These are phyloP conservation scores for Drosophila seclusa DNA, from an alignment of 2,888 invertebrate species.

Conservation along the genomic window DNA sequence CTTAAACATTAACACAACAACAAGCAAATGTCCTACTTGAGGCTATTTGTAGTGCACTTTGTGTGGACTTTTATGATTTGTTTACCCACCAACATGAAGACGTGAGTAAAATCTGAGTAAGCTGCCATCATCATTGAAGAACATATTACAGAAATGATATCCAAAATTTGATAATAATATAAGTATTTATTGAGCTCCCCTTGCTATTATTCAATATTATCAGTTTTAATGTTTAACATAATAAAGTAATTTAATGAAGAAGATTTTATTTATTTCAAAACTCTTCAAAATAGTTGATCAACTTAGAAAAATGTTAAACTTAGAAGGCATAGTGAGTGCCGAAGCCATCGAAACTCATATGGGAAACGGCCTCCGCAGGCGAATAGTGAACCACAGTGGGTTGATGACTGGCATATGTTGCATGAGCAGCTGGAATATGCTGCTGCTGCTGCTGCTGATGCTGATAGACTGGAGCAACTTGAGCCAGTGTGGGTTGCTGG, in stretches of 20 bases:
- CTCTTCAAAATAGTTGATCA: slow-evolving; percentile 15
- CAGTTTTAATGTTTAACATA: slow-evolving; percentile 1
- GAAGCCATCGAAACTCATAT: slow-evolving; percentile 88
- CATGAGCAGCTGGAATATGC: slow-evolving; percentile 64
- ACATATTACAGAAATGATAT: slow-evolving; percentile 15
- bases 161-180: slow-evolving; percentile 8
- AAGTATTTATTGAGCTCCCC: background rate
- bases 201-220: background rate
- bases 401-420: slow-evolving; percentile 79
- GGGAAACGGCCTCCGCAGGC: slow-evolving; percentile 88
- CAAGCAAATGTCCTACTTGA: slow-evolving; percentile 71
- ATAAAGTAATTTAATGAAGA: slow-evolving; percentile 11
- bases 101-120: slow-evolving; percentile 53
- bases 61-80: slow-evolving; percentile 80
- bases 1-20: slow-evolving; percentile 33
- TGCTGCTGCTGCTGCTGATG: slow-evolving; percentile 34
- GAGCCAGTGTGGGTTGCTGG: slow-evolving; percentile 42
- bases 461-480: slow-evolving; percentile 57
- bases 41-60: slow-evolving; percentile 78
- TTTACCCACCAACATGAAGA: slow-evolving; percentile 59
- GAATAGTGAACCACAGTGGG: slow-evolving; percentile 83
- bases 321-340: slow-evolving; percentile 89
- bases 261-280: slow-evolving; percentile 22
- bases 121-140: slow-evolving; percentile 7
- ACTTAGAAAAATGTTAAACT: background rate